A percentile compares a stretch with the other conserved stretches of the same genome.
Evolutionary conservation across 2,797 vertebrate genomes (phyloP).

Genomic region (Mionectes olivaceus): DNA sequence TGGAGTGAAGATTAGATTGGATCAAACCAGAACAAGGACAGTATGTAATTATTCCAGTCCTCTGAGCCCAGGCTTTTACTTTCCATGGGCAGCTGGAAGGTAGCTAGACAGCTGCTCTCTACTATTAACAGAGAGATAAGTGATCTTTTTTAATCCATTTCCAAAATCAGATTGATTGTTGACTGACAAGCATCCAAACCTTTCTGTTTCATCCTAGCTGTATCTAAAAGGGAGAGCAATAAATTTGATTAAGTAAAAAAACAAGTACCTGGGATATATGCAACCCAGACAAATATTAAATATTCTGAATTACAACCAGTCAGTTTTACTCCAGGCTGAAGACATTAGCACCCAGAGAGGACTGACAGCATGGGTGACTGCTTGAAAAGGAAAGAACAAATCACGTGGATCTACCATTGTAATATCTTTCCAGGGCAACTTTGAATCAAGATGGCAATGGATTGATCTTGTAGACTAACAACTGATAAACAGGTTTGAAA

Average conservation of each 20-base stretch:
- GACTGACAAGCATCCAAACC: neutral
- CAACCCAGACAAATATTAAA: neutral
- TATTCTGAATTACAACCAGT: neutral
- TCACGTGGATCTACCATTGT: neutral
- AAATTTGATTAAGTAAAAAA: neutral
- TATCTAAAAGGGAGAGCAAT: neutral
- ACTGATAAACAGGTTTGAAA: neutral
- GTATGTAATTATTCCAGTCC: neutral
- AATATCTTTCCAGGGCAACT: neutral
- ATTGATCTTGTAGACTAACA: neutral
- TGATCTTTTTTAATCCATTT: neutral
- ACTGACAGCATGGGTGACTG: neutral
- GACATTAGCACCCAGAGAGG: neutral
- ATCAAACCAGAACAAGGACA: constrained; percentile 3
- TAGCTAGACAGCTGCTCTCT: neutral
- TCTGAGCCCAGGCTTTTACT: neutral
- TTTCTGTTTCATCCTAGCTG: neutral
- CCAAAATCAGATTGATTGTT: neutral
- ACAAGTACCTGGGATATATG: neutral
- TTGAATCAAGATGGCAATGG: neutral
- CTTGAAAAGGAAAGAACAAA: neutral
- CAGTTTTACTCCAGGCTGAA: neutral
- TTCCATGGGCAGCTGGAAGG: neutral
- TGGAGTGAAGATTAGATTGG: neutral
- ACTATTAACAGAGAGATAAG: neutral